A percentile compares a stretch with the other conserved stretches of the same genome.
Evolutionary conservation across 2,113 vertebrate species (phyloP).

Genomic region (Phalacrocorax brasilianus): DNA sequence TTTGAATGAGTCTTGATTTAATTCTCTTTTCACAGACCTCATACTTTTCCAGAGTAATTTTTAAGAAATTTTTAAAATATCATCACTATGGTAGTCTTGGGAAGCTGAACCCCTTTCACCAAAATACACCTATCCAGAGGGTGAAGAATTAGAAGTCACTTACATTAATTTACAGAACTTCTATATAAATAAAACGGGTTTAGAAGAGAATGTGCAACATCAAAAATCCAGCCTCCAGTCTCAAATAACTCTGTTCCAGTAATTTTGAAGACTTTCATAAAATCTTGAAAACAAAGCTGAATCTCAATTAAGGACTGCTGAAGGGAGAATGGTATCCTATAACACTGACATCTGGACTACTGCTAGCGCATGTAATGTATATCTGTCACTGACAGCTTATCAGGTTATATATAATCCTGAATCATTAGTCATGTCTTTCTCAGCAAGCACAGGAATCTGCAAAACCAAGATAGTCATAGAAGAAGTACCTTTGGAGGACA

Average conservation of each 20-base stretch:
- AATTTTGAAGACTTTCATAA: constrained; percentile 29
- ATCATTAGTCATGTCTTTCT: constrained; percentile 66
- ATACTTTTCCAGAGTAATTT: not conserved
- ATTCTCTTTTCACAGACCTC: not conserved
- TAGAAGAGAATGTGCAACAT: not conserved
- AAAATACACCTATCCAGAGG: not conserved
- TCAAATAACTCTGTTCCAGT: not conserved
- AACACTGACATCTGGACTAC: constrained; percentile 53
- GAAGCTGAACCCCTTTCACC: not conserved
- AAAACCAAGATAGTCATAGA: constrained; percentile 28
- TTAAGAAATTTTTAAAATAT: not conserved
- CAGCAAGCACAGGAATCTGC: constrained; percentile 31
- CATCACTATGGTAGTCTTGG: not conserved
- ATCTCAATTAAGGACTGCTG: constrained; percentile 36
- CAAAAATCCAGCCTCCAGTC: not conserved
- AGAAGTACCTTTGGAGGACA: constrained; percentile 37
- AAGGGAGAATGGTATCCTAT: constrained; percentile 18
- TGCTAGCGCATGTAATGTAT: constrained; percentile 1
- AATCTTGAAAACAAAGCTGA: constrained; percentile 29
- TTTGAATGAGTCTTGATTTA: not conserved
- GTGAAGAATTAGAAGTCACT: not conserved
- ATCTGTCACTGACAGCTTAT: constrained; percentile 66
- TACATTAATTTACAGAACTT: not conserved
- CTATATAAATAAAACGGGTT: not conserved
- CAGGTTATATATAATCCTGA: constrained; percentile 58